These are phyloP conservation scores for Ramphastos sulfuratus DNA, from an alignment of 2,113 vertebrate genomes.

Conservation along the genomic window DNA sequence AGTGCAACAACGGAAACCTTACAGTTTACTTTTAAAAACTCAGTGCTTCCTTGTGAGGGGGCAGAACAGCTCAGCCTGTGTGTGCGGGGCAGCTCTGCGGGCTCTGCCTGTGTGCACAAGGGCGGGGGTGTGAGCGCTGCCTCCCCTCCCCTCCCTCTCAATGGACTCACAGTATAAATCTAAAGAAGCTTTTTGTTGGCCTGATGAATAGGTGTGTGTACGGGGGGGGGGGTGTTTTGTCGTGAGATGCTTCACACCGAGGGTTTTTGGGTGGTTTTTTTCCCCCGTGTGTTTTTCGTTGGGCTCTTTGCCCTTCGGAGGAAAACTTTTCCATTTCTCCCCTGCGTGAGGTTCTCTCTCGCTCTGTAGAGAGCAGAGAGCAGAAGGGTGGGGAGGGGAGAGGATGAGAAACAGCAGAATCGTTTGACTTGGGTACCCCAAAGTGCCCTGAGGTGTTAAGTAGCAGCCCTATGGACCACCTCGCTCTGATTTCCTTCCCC, in stretches of 20 bases:
- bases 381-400: not conserved
- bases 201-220: constrained; percentile 70
- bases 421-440: not conserved
- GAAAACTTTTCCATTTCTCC: constrained; percentile 40
- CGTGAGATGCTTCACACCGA: constrained; percentile 49
- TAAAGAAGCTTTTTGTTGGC: constrained; percentile 80
- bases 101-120: constrained; percentile 72
- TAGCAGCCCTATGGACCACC: accelerated
- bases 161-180: constrained; percentile 78
- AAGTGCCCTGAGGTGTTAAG: not conserved
- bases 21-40: constrained; percentile 82
- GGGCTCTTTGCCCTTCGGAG: constrained; percentile 21
- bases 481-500: not conserved
- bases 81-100: constrained; percentile 19
- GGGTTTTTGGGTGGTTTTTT: not conserved
- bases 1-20: constrained; percentile 78
- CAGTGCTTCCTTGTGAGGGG: constrained; percentile 79
- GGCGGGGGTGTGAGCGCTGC: constrained; percentile 54
- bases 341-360: not conserved
- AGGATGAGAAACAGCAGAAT: not conserved
- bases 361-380: not conserved
- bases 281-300: not conserved
- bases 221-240: constrained; percentile 12
- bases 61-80: constrained; percentile 68
- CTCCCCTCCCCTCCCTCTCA: constrained; percentile 70